Percentiles rank a stretch among this genome's conserved stretches.
Evolutionary conservation across 2,797 vertebrate species (phyloP).

Genomic region (Channa striata): DNA sequence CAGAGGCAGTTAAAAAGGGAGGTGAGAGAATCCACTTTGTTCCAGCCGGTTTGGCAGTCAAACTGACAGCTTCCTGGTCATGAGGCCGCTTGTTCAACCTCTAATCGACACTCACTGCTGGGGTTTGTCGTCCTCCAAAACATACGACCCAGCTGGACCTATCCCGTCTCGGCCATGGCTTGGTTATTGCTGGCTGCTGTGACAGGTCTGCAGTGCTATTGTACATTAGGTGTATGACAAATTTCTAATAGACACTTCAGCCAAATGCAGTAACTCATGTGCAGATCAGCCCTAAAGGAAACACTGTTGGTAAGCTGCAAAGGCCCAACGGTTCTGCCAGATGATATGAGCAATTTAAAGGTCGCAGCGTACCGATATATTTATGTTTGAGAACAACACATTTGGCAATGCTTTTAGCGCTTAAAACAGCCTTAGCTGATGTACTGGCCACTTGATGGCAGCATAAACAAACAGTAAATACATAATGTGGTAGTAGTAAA

Average conservation of each 20-base stretch:
- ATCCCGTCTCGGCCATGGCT: conserved; percentile 8
- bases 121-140: conserved; percentile 10
- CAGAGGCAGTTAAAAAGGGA: conserved; percentile 25
- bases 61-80: conserved; percentile 28
- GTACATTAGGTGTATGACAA: background rate
- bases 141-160: conserved; percentile 2
- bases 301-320: background rate
- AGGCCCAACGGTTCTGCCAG: too few relatives aligned
- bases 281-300: background rate
- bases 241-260: background rate
- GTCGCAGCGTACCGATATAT: background rate
- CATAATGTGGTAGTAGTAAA: background rate
- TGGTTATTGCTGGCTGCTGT: conserved; percentile 8
- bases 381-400: background rate
- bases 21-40: conserved; percentile 35
- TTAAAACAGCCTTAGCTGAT: background rate
- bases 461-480: background rate
- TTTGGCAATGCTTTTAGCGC: background rate
- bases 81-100: conserved; percentile 12
- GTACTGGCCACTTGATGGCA: background rate
- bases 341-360: too few relatives aligned
- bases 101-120: background rate
- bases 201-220: background rate
- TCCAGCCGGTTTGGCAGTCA: conserved; percentile 12
- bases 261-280: background rate